Conservation (phyloP, 2,113 vertebrate genomes). For the Gorilla gorilla region DNA sequence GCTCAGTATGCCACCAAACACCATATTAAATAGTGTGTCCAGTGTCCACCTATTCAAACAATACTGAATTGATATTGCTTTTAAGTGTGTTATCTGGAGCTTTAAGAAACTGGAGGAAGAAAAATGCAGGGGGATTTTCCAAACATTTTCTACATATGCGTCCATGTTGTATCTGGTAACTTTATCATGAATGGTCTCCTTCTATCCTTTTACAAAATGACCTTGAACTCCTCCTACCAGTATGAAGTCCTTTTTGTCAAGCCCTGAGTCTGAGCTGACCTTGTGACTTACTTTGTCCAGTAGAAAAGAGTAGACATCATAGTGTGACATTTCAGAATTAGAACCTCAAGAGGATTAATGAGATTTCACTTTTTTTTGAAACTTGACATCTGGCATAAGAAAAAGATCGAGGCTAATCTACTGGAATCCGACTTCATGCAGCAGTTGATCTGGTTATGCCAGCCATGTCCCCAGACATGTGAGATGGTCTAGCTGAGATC, state of each 20-base stretch:
- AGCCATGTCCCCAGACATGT: not conserved
- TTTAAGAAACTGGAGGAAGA: slow-evolving; percentile 86
- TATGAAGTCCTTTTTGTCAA: not conserved
- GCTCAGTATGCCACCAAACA: slow-evolving; percentile 83
- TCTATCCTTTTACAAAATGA: not conserved
- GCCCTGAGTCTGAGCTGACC: not conserved
- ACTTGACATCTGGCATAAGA: not conserved
- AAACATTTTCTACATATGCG: not conserved
- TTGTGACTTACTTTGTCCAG: not conserved
- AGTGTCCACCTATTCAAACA: slow-evolving; percentile 90
- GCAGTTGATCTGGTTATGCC: not conserved
- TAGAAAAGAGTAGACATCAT: not conserved
- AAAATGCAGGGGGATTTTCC: slow-evolving; percentile 83
- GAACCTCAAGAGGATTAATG: not conserved
- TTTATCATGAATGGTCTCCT: not conserved
- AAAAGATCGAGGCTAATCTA: not conserved
- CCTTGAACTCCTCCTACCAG: not conserved
- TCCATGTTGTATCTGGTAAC: not conserved
- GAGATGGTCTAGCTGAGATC: not conserved
- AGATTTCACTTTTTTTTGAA: not conserved
- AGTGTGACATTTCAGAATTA: not conserved
- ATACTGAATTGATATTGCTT: slow-evolving; percentile 87
- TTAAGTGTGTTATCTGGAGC: slow-evolving; percentile 86
- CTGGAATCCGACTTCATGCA: not conserved
- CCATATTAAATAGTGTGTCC: slow-evolving; percentile 74